Evolutionary conservation across 2,888 invertebrate genomes (phyloP), one percentile per base, ranked within the genome.

Genomic region (Brachyptera putata): DNA sequence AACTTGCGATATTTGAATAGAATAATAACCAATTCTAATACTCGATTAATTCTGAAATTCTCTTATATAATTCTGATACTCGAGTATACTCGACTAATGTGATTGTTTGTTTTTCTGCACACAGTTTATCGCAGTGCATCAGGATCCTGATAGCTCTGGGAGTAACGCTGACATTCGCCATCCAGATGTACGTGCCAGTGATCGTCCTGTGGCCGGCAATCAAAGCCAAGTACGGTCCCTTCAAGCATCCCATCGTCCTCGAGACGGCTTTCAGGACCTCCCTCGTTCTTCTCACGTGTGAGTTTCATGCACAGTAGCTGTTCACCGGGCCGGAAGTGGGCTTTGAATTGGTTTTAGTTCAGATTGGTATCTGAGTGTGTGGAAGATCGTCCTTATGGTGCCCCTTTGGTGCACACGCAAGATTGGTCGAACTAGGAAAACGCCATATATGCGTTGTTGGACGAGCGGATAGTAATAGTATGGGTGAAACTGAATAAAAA

Each of bases 181-280:
- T 98, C 18, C 97, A 97, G 77, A 90, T 98, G 73, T 97, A 95
- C 75, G 95, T 98, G 39, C 94, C 97, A 0, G 82, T 95, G 46
- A 87, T 87, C 59, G 90, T 97, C 61, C 86, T 94, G 68, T 93
- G 91, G 89, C 93, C 95, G 0, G 73, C 76, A 30, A 74, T 90
- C 25, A 73, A 75, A 57, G 73, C 76, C 56, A 75, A 78, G 66
- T 77, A 80, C 50, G 84, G 81, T 4, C 76, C 80, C 34, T 77
- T 80, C 64, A 78, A 79, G 5, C 69, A 78, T 68, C 84, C 84
- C 0, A 75, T 84, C 0, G 68, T 79, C 25, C 80, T 82, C 16
- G 92, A 94, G 74, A 80, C 88, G 22, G 69, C 79, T 3, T 89
- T 89, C 70, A 80, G 95, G 60, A 81, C 86, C 0, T 62, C 78